Percentiles rank a stretch among this genome's conserved stretches.
Evolutionary conservation across 2,888 invertebrate genomes (phyloP).

Genomic region (Tridacna gigas): DNA sequence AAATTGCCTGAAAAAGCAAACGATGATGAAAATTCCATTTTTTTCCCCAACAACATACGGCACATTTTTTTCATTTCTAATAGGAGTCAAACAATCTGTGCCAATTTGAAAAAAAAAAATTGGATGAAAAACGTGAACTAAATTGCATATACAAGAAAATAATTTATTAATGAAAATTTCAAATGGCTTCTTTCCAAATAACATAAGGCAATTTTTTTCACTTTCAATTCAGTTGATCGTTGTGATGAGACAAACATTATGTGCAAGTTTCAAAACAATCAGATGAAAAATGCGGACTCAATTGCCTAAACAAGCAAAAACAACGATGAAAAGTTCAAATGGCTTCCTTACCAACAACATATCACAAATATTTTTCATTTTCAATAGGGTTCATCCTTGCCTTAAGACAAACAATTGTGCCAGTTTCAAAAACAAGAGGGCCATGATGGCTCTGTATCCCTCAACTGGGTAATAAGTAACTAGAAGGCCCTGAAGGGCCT

Average conservation of each 20-base stretch:
- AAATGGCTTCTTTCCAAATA: slow-evolving; percentile 5
- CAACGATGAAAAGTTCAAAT: neutral
- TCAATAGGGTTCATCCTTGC: neutral
- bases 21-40: too few species aligned
- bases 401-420: neutral
- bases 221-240: neutral
- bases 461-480: too few species aligned
- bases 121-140: too few species aligned
- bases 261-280: slow-evolving; percentile 6
- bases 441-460: too few species aligned
- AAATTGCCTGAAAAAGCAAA: too few species aligned
- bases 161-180: neutral
- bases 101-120: too few species aligned
- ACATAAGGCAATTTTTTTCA: neutral
- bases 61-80: too few species aligned
- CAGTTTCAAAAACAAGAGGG: too few species aligned
- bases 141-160: neutral
- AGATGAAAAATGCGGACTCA: neutral
- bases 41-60: too few species aligned
- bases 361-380: slow-evolving; percentile 2
- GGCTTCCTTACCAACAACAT: slow-evolving; percentile 2
- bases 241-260: slow-evolving; percentile 8
- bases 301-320: neutral
- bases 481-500: too few species aligned
- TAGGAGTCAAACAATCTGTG: too few species aligned